Evolutionary conservation across 2,888 invertebrate species (phyloP), one percentile per base, ranked within the genome.

Genomic region (Limnephilus lunatus): DNA sequence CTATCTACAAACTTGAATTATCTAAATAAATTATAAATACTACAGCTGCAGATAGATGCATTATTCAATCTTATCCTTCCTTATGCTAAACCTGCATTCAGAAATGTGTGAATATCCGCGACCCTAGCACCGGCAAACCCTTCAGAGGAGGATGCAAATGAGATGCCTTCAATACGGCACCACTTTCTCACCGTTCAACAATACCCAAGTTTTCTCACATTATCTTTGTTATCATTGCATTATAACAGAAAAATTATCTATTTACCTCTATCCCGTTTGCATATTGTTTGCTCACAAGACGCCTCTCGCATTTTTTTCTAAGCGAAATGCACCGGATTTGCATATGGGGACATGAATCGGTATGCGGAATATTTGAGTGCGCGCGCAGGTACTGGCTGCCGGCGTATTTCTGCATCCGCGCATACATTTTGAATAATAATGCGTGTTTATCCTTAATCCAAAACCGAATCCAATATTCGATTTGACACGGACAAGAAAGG

Each of bases 181-280:
- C 88, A 91, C 89, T 89, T 89, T 89, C 91, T 91, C 93, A 93
- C 92, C 92, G 91, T 92, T 85, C 89, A 44, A 93, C 93, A 93
- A 93, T 91, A 89, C 53, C 81, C n/a, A 86, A 91, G 86, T 93
- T 93, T 93, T 93, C 93, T 93, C 93, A 93, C 93, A 93, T 93
- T 92, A 93, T 93, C 93, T 93, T 93, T 93, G 93, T 93, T 93
- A 93, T 93, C 92, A 87, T 90, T 92, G 93, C 87, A 93, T 93
- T 91, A 92, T 91, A 93, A 93, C 91, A 86, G 92, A 87, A 89
- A 91, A 93, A 93, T 92, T 93, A 93, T 93, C 93, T 93, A 91
- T 93, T 92, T 90, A 91, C 86, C 92, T 92, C 90, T 93, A 93
- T 90, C 91, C 86, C 53, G 91, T 80, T 80, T 82, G 80, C 91